Conservation (phyloP, 2,113 vertebrate genomes). For the Rhinoderma darwinii region DNA sequence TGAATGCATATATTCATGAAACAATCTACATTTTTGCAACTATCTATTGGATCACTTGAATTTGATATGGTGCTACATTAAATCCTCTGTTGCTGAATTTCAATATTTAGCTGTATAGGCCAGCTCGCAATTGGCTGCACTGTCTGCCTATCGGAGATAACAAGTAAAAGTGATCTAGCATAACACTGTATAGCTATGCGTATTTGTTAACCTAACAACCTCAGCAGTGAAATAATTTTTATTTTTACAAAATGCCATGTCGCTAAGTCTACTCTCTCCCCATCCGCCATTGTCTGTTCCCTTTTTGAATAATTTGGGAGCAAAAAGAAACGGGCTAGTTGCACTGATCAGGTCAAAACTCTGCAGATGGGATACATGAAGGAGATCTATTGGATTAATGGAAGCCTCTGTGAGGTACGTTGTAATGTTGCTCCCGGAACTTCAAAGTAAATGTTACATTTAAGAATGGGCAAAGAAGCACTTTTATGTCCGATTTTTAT, state of each 20-base stretch:
- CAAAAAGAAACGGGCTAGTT: slow-evolving; percentile 19
- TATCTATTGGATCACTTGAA: slow-evolving; percentile 72
- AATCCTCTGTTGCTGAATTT: slow-evolving; percentile 45
- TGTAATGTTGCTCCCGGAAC: slow-evolving; percentile 63
- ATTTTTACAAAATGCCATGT: slow-evolving; percentile 65
- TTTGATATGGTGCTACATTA: slow-evolving; percentile 76
- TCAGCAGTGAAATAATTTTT: slow-evolving; percentile 64
- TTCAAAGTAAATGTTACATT: slow-evolving; percentile 62
- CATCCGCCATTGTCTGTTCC: slow-evolving; percentile 55
- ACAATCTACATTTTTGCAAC: slow-evolving; percentile 64
- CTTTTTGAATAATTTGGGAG: slow-evolving; percentile 22
- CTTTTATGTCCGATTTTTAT: slow-evolving; percentile 56
- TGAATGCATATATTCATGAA: neutral
- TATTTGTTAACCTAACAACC: slow-evolving; percentile 65
- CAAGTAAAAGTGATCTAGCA: slow-evolving; percentile 47
- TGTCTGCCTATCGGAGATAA: slow-evolving; percentile 54
- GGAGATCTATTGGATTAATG: slow-evolving; percentile 53
- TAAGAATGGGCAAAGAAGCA: slow-evolving; percentile 57
- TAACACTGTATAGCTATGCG: slow-evolving; percentile 64
- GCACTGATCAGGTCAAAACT: slow-evolving; percentile 54
- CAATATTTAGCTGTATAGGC: slow-evolving; percentile 14
- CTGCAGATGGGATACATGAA: slow-evolving; percentile 63
- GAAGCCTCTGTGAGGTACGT: slow-evolving; percentile 59
- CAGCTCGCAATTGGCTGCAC: slow-evolving; percentile 17
- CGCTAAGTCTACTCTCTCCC: slow-evolving; percentile 44